Percentiles rank a stretch among this genome's conserved stretches.
Evolutionary conservation across 2,113 vertebrate species (phyloP).

Genomic region (Brachypodius melanocephalos): DNA sequence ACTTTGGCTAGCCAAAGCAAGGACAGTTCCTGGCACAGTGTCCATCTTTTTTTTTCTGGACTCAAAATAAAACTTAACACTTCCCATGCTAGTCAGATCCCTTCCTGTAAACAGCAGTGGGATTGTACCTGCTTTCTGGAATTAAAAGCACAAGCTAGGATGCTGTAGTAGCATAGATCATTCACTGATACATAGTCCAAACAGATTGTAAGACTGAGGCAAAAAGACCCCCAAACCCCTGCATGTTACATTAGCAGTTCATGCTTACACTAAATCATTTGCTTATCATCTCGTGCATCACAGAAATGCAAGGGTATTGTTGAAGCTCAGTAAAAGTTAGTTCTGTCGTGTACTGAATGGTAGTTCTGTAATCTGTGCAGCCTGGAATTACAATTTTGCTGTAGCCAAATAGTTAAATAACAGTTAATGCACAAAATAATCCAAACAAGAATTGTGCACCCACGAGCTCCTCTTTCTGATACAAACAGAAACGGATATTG

Average conservation of each 20-base stretch:
- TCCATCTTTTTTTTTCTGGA: constrained; percentile 9
- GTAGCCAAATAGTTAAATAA: constrained; percentile 19
- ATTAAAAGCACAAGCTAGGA: background rate
- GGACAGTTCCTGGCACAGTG: constrained; percentile 34
- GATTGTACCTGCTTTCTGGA: background rate
- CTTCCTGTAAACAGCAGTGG: background rate
- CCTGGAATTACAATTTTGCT: background rate
- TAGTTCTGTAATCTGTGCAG: background rate
- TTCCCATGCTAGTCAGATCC: background rate
- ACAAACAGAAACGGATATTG: background rate
- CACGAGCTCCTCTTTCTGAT: background rate
- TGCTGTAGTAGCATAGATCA: background rate
- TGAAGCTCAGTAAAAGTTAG: constrained; percentile 17
- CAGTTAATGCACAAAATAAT: constrained; percentile 7
- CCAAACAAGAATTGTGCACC: background rate
- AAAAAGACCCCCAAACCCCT: background rate
- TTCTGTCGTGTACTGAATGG: constrained; percentile 19
- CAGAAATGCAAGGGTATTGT: background rate
- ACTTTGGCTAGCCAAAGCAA: constrained; percentile 26
- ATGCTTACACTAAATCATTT: background rate
- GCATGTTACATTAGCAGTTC: background rate
- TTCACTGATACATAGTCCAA: background rate
- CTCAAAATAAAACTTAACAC: constrained; percentile 34
- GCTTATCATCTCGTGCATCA: background rate
- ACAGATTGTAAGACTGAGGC: background rate